Evolutionary conservation across 2,113 vertebrate species (phyloP).

Genomic region (Ageneiosus marmoratus): DNA sequence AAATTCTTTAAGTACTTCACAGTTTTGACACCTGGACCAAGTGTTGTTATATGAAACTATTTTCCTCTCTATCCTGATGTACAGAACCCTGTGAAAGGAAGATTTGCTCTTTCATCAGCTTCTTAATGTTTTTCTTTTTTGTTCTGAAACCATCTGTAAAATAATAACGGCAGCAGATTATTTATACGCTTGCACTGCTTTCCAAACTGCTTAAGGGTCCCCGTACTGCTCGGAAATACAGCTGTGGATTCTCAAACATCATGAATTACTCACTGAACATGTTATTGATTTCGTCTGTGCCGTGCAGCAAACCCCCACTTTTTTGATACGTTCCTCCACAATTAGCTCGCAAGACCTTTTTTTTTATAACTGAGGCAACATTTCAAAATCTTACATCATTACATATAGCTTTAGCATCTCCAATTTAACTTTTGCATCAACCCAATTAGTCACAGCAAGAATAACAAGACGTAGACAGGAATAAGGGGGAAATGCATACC

Average conservation of each 20-base stretch:
- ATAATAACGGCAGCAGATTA: not conserved
- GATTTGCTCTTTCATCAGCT: not conserved
- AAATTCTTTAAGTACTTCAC: not conserved
- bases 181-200: not conserved
- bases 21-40: not conserved
- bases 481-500: no score
- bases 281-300: not conserved
- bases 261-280: not conserved
- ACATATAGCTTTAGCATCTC: not conserved
- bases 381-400: not conserved
- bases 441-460: no score
- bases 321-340: no score
- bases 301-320: not conserved
- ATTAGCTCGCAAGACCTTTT: not conserved
- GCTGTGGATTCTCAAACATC: not conserved
- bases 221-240: not conserved
- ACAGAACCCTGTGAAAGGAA: not conserved
- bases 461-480: no score
- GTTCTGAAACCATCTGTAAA: not conserved
- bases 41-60: not conserved
- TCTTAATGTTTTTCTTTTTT: not conserved
- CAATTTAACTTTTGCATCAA: not conserved
- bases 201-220: not conserved
- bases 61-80: not conserved
- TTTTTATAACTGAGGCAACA: not conserved